Conservation (phyloP, 2,797 vertebrate species). For the Neopelma chrysocephalum region DNA sequence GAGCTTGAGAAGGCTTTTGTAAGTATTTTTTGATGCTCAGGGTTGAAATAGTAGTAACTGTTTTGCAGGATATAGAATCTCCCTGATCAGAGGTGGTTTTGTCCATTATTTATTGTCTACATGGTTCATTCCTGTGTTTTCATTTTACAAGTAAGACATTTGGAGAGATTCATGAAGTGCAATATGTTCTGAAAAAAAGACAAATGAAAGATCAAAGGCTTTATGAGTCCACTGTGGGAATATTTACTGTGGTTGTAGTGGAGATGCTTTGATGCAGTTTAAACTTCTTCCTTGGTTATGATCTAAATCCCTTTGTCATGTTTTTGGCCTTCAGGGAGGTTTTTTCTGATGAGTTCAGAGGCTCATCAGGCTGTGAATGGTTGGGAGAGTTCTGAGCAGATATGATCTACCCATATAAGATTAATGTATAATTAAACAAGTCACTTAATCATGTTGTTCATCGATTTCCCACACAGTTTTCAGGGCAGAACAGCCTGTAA, state of each 20-base stretch:
- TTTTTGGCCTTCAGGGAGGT: background rate
- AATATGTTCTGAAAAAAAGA: background rate
- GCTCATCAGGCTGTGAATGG: background rate
- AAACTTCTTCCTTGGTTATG: background rate
- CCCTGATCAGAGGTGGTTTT: accelerated
- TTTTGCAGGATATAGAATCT: background rate
- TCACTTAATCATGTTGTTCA: background rate
- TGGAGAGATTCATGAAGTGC: background rate
- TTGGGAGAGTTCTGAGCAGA: background rate
- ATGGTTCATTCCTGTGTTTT: background rate
- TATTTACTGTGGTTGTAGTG: background rate
- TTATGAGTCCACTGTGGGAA: background rate
- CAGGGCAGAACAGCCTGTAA: background rate
- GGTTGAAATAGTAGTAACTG: background rate
- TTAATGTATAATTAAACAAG: conserved; percentile 47
- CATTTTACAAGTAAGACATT: background rate
- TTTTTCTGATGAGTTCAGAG: background rate
- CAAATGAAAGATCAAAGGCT: background rate
- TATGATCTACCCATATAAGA: background rate
- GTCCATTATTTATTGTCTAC: background rate
- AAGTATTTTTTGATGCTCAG: background rate
- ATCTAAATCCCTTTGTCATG: background rate
- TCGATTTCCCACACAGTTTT: background rate
- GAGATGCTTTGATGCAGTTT: background rate
- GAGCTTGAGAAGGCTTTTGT: background rate